Percentiles rank a stretch among this genome's conserved stretches.
Evolutionary conservation across 2,113 vertebrate species (phyloP).

Genomic region (Ia io): DNA sequence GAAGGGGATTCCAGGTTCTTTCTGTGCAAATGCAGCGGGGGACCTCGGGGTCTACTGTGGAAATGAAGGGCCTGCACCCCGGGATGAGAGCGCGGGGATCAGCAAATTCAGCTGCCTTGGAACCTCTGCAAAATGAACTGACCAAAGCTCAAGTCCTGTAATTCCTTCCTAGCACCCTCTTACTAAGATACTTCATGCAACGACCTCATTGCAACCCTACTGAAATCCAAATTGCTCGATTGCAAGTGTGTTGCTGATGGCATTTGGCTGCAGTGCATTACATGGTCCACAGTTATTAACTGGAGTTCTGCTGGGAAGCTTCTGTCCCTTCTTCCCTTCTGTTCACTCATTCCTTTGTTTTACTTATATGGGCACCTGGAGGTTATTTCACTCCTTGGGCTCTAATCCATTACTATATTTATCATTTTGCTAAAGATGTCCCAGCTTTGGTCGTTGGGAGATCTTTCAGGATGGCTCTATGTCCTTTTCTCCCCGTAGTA

Average conservation of each 20-base stretch:
- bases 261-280: neutral
- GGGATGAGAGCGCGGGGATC: neutral
- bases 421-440: neutral
- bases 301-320: neutral
- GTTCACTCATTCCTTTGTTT: neutral
- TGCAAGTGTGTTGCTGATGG: neutral
- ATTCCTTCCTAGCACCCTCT: neutral
- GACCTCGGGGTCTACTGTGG: rapidly evolving
- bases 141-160: neutral
- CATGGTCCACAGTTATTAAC: neutral
- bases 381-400: neutral
- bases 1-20: neutral
- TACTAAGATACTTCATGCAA: neutral
- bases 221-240: neutral
- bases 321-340: neutral
- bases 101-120: neutral
- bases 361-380: neutral
- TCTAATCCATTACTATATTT: neutral
- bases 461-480: neutral
- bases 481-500: neutral
- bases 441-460: neutral
- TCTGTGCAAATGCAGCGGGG: too few relatives aligned
- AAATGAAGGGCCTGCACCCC: neutral
- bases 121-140: neutral
- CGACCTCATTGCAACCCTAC: neutral